Base-by-base conservation (phyloP, 2,113 vertebrate genomes). In the Syngnathus floridae region DNA sequence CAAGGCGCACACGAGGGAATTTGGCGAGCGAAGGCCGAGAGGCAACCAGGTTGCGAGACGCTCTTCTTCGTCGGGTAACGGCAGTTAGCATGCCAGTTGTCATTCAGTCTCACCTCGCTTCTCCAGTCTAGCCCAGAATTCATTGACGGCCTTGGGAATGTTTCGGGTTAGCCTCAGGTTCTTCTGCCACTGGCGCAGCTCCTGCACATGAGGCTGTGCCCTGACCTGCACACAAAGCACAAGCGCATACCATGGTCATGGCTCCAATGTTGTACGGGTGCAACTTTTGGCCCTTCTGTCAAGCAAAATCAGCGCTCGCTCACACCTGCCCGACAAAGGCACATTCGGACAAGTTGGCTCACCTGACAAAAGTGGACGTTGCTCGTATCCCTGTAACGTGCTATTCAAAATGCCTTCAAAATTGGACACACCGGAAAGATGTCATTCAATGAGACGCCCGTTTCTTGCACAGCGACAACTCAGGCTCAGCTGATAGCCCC, bases 181-280 rank as follows among this genome's bases (percentile, higher is more conserved):
- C 79, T 88, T 93, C 81, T 98, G 96, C 95, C 95, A 98, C 84
- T 86, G 89, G 14, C 94, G 92, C 54, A 98, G 78, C 79, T 96
- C 93, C 79, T 96, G 94, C 60, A 98, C 90, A 69, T 95, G 91
- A 54, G 87, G 85, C 0, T 80, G 74, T 22, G 88, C 89, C 74
- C 96, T 93, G 71, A 91, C 86, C 96, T 98, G 26, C 26, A 55
- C 45, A 74, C 54, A 45, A 74, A 40, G 48, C 12, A 73, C 17
- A 54, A 45, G 49, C 61, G 64, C 52, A 70, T 19, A 1, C 3
- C 16, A 60, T 13, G 9, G 4, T 59, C 56, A 67, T 40, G 35
- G 58, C 60, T 19, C 58, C 2, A 1, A 64, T 67, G 62, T 31
- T 31, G 26, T 3, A 31, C 26, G 2, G 26, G 26, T 31, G 26